Conservation (phyloP, 2,113 vertebrate genomes). For the Sander lucioperca region DNA sequence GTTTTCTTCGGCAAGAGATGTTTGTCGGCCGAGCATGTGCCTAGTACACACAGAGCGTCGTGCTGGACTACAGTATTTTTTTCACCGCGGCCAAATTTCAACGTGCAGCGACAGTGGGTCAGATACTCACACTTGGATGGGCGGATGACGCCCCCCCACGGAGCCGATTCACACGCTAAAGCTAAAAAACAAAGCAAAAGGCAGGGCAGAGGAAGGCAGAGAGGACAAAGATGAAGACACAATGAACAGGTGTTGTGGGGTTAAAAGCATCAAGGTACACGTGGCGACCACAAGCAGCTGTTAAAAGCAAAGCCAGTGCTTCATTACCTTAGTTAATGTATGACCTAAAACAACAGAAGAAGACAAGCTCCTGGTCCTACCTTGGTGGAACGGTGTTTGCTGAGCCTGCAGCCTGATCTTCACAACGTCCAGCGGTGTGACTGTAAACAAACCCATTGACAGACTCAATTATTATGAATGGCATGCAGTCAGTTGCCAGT, state of each 20-base stretch:
- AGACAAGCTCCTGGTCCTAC: conserved; percentile 57
- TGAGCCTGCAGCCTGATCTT: conserved; percentile 96
- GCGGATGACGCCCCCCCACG: conserved; percentile 84
- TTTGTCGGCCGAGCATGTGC: background rate
- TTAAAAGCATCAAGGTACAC: conserved; percentile 43
- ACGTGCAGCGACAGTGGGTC: background rate
- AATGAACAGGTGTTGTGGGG: background rate
- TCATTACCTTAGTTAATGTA: background rate
- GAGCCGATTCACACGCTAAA: conserved; percentile 75
- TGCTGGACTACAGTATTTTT: background rate
- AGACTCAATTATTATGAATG: background rate
- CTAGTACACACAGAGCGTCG: background rate
- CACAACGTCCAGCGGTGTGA: conserved; percentile 95
- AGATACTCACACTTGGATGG: conserved; percentile 91
- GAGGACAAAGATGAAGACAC: background rate
- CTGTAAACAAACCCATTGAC: conserved; percentile 70
- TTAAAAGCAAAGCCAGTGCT: background rate
- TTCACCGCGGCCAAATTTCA: background rate
- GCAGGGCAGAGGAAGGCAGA: conserved; percentile 1
- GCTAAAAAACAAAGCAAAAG: conserved; percentile 70
- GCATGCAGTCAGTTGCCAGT: background rate
- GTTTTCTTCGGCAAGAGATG: background rate
- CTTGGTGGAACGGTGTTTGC: conserved; percentile 87
- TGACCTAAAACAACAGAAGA: conserved; percentile 1
- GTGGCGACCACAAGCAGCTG: background rate